Evolutionary conservation across 2,888 invertebrate species (phyloP), one percentile per base, ranked within the genome.

Genomic region (Campoplex capitator): DNA sequence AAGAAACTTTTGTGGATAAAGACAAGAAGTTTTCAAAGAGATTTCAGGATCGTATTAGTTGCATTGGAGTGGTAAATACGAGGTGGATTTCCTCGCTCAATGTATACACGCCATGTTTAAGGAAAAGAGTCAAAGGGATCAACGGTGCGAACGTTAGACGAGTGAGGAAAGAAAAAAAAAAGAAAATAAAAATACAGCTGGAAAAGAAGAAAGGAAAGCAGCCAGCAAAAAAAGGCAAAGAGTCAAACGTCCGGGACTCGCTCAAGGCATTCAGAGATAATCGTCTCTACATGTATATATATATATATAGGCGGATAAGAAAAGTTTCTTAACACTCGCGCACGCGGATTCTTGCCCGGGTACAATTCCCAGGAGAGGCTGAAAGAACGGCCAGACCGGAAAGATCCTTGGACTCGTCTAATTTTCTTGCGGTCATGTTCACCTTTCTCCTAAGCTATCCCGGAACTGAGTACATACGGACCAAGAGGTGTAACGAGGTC

Each of bases 391-490:
- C 1, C 83, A 62, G 75, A 83, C 82, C 78, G 42, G 82, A 86
- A 83, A 56, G 79, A 70, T 38, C 54, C 79, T 83, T 65, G 70
- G 82, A 65, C 51, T 83, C 83, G 70, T 86, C 83, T 79, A 83
- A 86, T 86, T 83, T 83, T 79, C 83, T 83, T 83, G 70, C 70
- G 62, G 70, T 79, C 83, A 54, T 85, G 56, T 70, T 51, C 54
- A 45, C 3, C 18, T n/a, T 38, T 23, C 32, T 42, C 62, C n/a
- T 32, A 13, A 45, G 18, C n/a, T 3, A 51, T 32, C 32, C 23
- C 51, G n/a, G 3, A 58, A n/a, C 23, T 13, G 62, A 65, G 7
- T 32, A 51, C 48, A 76, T 18, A 35, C 51, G 11, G 62, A 62
- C 16, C 51, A 16, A 18, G 18, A 45, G 65, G 42, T 23, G 23